Conservation (phyloP, 2,888 invertebrate species). For the Cephus sareptanus region DNA sequence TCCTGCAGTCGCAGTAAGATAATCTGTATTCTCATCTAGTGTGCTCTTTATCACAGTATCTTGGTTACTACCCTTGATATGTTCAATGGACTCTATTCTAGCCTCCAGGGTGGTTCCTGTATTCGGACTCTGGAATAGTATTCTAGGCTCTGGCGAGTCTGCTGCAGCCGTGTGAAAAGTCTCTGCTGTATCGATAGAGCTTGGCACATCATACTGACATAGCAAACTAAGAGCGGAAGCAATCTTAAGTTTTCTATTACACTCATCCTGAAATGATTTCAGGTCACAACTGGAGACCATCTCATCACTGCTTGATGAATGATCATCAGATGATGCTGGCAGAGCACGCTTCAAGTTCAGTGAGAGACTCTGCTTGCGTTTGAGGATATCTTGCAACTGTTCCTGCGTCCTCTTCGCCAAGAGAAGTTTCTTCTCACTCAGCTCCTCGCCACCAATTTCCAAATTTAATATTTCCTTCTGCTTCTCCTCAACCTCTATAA, state of each 20-base stretch:
- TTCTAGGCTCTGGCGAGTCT: conserved; percentile 62
- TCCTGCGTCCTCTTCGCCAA: conserved; percentile 67
- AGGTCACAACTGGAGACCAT: conserved; percentile 40
- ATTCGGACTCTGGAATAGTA: conserved; percentile 22
- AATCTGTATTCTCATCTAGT: not conserved
- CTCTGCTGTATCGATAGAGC: conserved; percentile 69
- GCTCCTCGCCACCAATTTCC: conserved; percentile 51
- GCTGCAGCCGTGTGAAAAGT: conserved; percentile 82
- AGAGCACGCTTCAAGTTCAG: conserved; percentile 74
- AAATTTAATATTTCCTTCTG: conserved; percentile 64
- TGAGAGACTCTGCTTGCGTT: conserved; percentile 74
- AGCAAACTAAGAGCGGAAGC: conserved; percentile 56
- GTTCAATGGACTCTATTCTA: not conserved
- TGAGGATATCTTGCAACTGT: conserved; percentile 68
- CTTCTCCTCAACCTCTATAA: conserved; percentile 75
- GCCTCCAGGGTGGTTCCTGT: not conserved
- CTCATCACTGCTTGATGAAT: conserved; percentile 47
- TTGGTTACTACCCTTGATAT: conserved; percentile 5
- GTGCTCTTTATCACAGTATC: conserved; percentile 7
- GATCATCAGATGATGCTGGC: conserved; percentile 64
- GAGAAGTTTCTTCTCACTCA: conserved; percentile 62
- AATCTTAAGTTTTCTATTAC: conserved; percentile 57
- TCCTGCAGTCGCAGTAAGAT: not conserved
- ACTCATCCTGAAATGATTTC: conserved; percentile 46
- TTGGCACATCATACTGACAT: conserved; percentile 45